A percentile compares a stretch with the other conserved stretches of the same genome.
These are phyloP conservation scores for Mus musculus DNA, from an alignment of 2,113 vertebrate species.

Conservation along the genomic window DNA sequence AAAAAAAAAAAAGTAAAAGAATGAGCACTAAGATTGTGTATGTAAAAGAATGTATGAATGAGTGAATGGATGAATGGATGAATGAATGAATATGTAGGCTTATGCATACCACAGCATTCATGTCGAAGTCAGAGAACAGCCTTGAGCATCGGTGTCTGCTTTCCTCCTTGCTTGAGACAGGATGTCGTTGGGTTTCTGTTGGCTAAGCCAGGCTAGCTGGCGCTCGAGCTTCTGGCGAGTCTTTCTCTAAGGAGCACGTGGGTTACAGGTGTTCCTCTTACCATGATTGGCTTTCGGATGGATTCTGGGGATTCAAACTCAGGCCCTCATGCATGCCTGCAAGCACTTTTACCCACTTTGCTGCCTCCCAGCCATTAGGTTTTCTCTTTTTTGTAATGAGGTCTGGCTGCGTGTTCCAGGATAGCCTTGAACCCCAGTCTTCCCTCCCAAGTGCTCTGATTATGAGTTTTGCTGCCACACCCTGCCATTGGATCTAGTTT, in stretches of 20 bases:
- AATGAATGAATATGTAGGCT: background rate
- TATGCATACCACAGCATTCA: background rate
- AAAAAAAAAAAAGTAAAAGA: background rate
- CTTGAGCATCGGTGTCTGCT: background rate
- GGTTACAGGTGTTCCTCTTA: background rate
- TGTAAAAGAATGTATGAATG: too few species aligned
- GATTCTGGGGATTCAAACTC: background rate
- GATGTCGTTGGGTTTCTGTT: background rate
- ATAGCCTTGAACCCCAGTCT: background rate
- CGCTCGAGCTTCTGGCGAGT: background rate
- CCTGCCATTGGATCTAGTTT: background rate
- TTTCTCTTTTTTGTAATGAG: background rate
- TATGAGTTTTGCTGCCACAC: background rate
- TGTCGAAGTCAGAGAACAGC: background rate
- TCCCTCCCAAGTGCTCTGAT: background rate
- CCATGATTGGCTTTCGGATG: background rate
- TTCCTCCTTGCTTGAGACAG: background rate
- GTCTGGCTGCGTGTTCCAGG: background rate
- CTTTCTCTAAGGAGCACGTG: background rate
- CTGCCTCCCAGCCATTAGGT: background rate
- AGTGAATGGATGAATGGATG: background rate
- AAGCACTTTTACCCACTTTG: background rate
- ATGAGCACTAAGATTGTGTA: background rate
- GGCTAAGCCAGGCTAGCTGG: background rate
- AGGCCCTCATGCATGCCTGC: background rate